A percentile compares a stretch with the other conserved stretches of the same genome.
Evolutionary conservation across 2,888 invertebrate species (phyloP).

Genomic region (Itoplectis maculator): DNA sequence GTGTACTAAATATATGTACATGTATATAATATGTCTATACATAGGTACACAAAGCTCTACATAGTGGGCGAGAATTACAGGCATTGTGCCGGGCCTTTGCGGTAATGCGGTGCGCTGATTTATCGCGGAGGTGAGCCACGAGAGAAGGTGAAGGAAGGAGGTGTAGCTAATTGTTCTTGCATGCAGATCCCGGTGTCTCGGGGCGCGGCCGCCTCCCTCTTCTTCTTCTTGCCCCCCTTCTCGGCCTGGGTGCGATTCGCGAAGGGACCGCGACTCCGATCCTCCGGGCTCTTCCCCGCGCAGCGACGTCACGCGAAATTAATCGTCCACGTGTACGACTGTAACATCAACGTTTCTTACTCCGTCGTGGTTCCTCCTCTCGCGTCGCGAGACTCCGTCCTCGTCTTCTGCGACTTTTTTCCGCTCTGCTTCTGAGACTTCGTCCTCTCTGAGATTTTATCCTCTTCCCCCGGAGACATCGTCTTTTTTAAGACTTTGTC

Average conservation of each 20-base stretch:
- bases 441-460: not conserved
- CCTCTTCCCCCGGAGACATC: too few species aligned
- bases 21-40: too few species aligned
- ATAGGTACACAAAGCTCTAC: slow-evolving; percentile 47
- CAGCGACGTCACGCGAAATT: slow-evolving; percentile 75
- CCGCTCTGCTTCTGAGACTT: too few species aligned
- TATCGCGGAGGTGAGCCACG: slow-evolving; percentile 81
- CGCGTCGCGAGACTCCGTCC: not conserved
- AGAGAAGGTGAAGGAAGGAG: slow-evolving; percentile 73
- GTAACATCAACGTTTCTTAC: not conserved
- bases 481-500: not conserved
- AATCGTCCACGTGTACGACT: slow-evolving; percentile 71
- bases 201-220: slow-evolving; percentile 60
- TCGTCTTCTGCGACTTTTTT: too few species aligned
- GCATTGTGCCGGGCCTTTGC: slow-evolving; percentile 80
- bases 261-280: slow-evolving; percentile 51
- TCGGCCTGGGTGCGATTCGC: slow-evolving; percentile 34
- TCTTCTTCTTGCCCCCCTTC: slow-evolving; percentile 55
- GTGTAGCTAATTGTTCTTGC: slow-evolving; percentile 83
- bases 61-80: slow-evolving; percentile 82
- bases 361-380: not conserved
- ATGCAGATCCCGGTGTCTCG: slow-evolving; percentile 75
- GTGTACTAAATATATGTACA: slow-evolving; percentile 22
- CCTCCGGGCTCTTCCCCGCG: slow-evolving; percentile 65
- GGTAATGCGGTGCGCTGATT: slow-evolving; percentile 82